Evolutionary conservation across 2,888 invertebrate genomes (phyloP), one percentile per base, ranked within the genome.

Genomic region (Drosophila antonietae): DNA sequence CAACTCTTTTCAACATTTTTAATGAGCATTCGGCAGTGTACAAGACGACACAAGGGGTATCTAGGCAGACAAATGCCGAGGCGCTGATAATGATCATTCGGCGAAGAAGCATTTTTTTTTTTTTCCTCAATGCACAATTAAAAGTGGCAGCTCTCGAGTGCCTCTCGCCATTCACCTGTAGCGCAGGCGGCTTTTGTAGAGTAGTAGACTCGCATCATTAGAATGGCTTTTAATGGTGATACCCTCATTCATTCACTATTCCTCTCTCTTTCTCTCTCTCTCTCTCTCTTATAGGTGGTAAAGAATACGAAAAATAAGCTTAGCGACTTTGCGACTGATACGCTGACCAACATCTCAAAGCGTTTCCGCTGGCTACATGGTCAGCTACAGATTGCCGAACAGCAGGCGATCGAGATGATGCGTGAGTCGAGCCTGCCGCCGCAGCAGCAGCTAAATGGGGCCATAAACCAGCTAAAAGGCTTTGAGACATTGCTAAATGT

Each of bases 301-400:
- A 88, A 84, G 79, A 66, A 76, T 18, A 62, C 84, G 57, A 90
- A 91, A 49, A 77, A 78, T 43, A 83, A 88, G 39, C 75, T 91
- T 2, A 76, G 86, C 44, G 88, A 89, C 37, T 90, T 85, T 78
- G 91, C 91, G 12, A 46, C 70, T 3, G 82, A 88, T 39, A 76
- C 89, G 0, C 49, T 91, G 61, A 66, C 81, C 23, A 80, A 81
- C 10, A 81, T 93, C 39, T 88, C 88, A 0, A 75, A 88, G n/a
- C 81, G 75, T 76, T 93, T 92, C 58, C 71, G 87, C 39, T 75
- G 88, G 58, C 56, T 92, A 46, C 93, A 93, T 59, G 90, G 90
- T 52, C 79, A 81, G 15, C 73, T 93, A 37, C 93, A 93, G 74
- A 78, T 83, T 49, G 80, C 90, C 39, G 92, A 93, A 55, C 80